Base-by-base conservation (phyloP, 2,113 vertebrate genomes). In the Meleagris gallopavo region DNA sequence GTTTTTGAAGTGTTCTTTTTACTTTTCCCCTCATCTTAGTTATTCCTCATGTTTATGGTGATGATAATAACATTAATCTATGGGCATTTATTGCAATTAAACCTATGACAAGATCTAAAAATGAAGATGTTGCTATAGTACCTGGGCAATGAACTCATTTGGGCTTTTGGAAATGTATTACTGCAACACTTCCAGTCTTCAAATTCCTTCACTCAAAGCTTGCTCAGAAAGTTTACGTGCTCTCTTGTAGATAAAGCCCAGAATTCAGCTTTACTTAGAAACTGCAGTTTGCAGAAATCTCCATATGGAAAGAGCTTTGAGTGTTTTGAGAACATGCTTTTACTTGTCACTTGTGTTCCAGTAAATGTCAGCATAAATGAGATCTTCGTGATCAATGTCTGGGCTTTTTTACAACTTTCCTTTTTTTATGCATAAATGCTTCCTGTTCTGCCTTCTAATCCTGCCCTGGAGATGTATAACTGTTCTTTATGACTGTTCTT, bases 401-500 rank as follows among this genome's bases (percentile, higher is more conserved):
- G 87, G 83, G 45, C 34, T 65, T 95, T 96, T 91, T 94, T 94
- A 95, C 75, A 96, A 82, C 69, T 90, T 79, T 94, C 84, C 38
- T 83, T 94, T 95, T 93, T 89, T 92, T 88, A 86, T 72, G 50
- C 27, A 85, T 89, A 96, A 96, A 76, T 14, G 57, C 69, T 97
- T 98, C 92, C 92, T 96, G 78, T 94, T 95, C 69, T 94, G 81
- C 60, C 79, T 97, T 86, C 50, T 96, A 95, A 97, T 95, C 89
- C 75, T 84, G 93, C 96, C 94, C 93, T 94, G 83, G 93, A 97
- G 96, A 97, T 94, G 71, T 54, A 73, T 92, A 95, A 84, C 72
- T 2, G 92, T 92, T 93, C 92, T 74, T 93, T 91, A 62, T 78
- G 91, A 81, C 69, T 96, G 66, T 95, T 96, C 70, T 89, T 95